phyloP scores from a whole-genome alignment of 1,140 invertebrate genomes.

The Scaptomyza graminum region DNA sequence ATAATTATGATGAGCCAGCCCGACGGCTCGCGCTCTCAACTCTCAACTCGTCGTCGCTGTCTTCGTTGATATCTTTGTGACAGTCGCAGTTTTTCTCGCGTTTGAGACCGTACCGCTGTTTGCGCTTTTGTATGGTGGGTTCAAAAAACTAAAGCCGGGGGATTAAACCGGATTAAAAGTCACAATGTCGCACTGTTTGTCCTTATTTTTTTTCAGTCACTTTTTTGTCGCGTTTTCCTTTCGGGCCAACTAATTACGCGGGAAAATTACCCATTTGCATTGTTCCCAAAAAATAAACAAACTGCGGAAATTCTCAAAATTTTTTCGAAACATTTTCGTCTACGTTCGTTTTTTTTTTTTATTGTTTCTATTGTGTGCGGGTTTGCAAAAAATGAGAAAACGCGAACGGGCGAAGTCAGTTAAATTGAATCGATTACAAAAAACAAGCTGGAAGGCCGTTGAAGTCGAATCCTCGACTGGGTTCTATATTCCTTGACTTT shows the following conservation, averaged over 20 bases:
- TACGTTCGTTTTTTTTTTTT: conserved; percentile 40
- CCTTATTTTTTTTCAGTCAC: conserved; percentile 54
- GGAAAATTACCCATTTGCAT: conserved; percentile 76
- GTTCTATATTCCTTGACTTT: conserved; percentile 72
- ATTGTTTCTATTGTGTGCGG: conserved; percentile 32
- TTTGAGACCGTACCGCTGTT: conserved; percentile 34
- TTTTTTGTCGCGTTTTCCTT: conserved; percentile 56
- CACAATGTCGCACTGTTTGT: conserved; percentile 57
- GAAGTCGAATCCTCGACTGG: conserved; percentile 15
- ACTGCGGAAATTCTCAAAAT: conserved; percentile 75
- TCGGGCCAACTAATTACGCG: conserved; percentile 75
- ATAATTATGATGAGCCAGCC: conserved; percentile 75
- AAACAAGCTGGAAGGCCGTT: conserved; percentile 19
- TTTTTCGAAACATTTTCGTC: conserved; percentile 38
- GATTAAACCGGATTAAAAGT: conserved; percentile 81
- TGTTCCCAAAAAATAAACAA: conserved; percentile 3
- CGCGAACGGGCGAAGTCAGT: conserved; percentile 58
- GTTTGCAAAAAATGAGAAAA: conserved; percentile 16
- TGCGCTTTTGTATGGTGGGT: conserved; percentile 25
- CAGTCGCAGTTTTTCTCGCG: conserved; percentile 8
- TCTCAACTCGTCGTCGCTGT: conserved; percentile 51
- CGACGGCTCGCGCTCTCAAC: conserved; percentile 38
- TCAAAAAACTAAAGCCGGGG: conserved; percentile 80
- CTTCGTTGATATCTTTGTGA: background rate
- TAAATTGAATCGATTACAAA: conserved; percentile 80